Evolutionary conservation across 2,113 vertebrate genomes (phyloP).

Genomic region (zebrafish (Danio rerio)): DNA sequence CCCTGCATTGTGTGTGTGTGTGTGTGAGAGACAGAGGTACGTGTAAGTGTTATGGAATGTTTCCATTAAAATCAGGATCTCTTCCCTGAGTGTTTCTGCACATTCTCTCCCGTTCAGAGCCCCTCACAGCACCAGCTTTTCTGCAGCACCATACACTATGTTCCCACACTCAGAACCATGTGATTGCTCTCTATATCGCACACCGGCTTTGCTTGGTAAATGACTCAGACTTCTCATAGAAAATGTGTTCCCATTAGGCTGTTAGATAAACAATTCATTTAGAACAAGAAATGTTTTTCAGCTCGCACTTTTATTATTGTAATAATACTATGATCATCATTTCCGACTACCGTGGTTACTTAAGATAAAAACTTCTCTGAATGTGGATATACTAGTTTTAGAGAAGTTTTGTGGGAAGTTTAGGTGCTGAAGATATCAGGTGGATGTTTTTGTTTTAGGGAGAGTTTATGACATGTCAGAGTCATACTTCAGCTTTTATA

Average conservation of each 20-base stretch:
- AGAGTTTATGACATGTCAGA: not conserved
- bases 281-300: not conserved
- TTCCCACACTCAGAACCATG: not conserved
- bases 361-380: not conserved
- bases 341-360: not conserved
- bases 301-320: not conserved
- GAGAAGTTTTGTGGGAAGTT: not conserved
- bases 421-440: not conserved
- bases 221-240: not conserved
- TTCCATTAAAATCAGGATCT: conserved; percentile 50
- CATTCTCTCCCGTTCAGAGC: conserved; percentile 3
- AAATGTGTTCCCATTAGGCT: conserved; percentile 4
- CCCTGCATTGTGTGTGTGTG: conserved; percentile 30
- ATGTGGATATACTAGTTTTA: not conserved
- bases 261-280: not conserved
- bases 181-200: conserved; percentile 29
- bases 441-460: not conserved
- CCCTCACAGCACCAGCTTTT: not conserved
- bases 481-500: not conserved
- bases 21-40: conserved; percentile 9
- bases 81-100: conserved; percentile 9
- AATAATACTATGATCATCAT: not conserved
- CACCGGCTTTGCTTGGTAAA: not conserved
- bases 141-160: not conserved
- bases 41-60: conserved; percentile 52